Evolutionary conservation across 2,113 vertebrate species (phyloP).

Genomic region (Chloropsis hardwickii): DNA sequence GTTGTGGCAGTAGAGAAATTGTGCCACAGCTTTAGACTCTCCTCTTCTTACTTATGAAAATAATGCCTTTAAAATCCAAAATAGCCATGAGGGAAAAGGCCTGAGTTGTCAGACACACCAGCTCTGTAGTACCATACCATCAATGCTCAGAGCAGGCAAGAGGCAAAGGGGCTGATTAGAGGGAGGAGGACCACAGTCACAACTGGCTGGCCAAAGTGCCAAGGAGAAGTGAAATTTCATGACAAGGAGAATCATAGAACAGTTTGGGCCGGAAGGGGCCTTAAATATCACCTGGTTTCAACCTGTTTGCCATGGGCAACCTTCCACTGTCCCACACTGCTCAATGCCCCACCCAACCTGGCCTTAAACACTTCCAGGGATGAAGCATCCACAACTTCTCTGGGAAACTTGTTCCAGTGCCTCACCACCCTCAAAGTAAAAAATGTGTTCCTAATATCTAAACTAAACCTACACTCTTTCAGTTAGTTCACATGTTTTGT

Average conservation of each 20-base stretch:
- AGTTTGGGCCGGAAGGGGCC: background rate
- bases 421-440: background rate
- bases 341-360: background rate
- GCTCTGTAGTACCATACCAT: background rate
- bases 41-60: background rate
- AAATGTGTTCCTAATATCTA: background rate
- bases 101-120: background rate
- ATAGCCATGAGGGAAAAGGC: background rate
- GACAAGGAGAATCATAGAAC: background rate
- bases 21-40: background rate
- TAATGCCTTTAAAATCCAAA: background rate
- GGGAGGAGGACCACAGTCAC: background rate
- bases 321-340: background rate
- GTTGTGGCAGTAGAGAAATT: background rate
- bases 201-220: background rate
- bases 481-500: background rate
- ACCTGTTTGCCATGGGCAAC: background rate
- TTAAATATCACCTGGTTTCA: background rate
- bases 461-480: background rate
- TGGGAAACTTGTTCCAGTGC: background rate
- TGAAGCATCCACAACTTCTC: background rate
- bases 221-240: background rate
- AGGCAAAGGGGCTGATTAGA: background rate
- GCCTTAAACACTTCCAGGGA: background rate
- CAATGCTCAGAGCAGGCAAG: fast-evolving